Base-by-base conservation (phyloP, 2,888 invertebrate species). In the Pharmacophagus antenor region DNA sequence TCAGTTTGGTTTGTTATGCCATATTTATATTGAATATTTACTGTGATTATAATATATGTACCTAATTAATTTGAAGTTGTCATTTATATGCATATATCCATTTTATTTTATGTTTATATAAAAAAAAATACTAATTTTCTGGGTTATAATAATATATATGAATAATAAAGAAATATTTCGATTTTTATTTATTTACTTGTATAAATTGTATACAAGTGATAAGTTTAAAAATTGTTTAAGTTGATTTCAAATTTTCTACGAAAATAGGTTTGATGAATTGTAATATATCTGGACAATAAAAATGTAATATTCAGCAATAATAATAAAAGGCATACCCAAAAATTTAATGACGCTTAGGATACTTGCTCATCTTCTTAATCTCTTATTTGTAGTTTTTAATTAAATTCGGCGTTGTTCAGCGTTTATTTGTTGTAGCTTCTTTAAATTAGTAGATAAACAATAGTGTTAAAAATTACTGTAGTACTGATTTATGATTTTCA, bases 51-150 rank as follows among this genome's bases (percentile, higher is more conserved):
- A 47, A 31, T 46, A 27, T 31, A 37, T 51, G 47, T 56, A 52
- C 60, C 60, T 51, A 60, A 60, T 60, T 41, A 50, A 27, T 50
- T 51, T 51, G 20, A 56, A 56, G 37, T 60, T 51, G 55, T 51
- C 53, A 54, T 56, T 17, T 42, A 20, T 25, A 37, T 31, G 15
- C 10, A 31, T 12, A 31, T 12, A 31, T 12, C 10, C 3, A 23
- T 46, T n/a, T 37, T 23, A 1, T 23, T 48, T 23, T 56, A 41
- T 22, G 20, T 15, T 17, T 49, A 20, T 25, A 20, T 21, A n/a
- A 17, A 18, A 41, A 46, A 23, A 25, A 21, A 8, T 12, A 25
- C 2, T 18, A 17, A 27, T 49, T 17, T 8, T 27, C 6, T 49
- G 4, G 21, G 31, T 21, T 20, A 37, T 20, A 6, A 23, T 47